Evolutionary conservation across 2,797 vertebrate genomes (phyloP).

Genomic region (Spinus olivaceus): DNA sequence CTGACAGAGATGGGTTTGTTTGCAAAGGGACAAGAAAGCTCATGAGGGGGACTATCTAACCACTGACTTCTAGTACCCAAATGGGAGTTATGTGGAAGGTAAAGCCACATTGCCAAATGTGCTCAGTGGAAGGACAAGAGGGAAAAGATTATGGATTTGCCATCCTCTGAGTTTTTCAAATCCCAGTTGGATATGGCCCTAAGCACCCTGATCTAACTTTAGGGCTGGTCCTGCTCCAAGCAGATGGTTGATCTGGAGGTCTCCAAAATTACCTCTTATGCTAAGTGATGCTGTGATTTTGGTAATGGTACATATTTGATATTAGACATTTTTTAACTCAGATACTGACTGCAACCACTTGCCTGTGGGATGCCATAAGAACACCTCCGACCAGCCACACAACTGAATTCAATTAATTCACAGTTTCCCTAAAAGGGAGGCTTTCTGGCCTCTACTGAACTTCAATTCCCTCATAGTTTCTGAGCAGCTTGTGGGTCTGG

Average conservation of each 20-base stretch:
- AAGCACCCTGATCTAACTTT: background rate
- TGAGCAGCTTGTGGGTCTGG: background rate
- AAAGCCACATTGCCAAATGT: background rate
- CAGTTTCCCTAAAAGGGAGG: background rate
- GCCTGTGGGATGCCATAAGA: background rate
- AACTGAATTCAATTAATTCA: background rate
- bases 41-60: background rate
- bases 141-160: background rate
- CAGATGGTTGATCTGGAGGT: background rate
- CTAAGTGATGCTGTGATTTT: background rate
- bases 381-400: background rate
- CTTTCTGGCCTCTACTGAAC: background rate
- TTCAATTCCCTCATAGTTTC: background rate
- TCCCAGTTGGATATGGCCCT: background rate
- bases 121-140: background rate
- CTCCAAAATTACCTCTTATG: background rate
- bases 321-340: background rate
- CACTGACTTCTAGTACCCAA: background rate
- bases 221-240: background rate
- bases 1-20: background rate
- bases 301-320: background rate
- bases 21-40: background rate
- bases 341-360: background rate
- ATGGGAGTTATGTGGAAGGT: background rate
- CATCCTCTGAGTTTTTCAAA: background rate